Conservation (phyloP, 2,888 invertebrate genomes). For the Isotomurus palustris region DNA sequence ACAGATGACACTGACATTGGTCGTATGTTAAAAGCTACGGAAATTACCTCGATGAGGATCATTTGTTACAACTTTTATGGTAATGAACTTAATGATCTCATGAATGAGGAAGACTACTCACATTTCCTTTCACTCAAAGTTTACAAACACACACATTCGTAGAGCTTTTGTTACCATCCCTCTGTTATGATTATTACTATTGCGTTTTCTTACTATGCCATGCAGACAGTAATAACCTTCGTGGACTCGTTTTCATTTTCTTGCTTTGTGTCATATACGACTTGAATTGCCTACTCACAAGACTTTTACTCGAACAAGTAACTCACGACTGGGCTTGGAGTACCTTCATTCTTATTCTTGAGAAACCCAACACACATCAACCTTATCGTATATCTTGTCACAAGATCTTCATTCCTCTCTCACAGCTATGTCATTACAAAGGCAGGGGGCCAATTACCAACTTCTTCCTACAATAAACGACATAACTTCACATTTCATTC, state of each 20-base stretch:
- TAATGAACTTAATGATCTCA: constrained; percentile 45
- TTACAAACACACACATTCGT: constrained; percentile 6
- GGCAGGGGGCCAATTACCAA: constrained; percentile 15
- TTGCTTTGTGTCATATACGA: too few species aligned
- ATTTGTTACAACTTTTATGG: constrained; percentile 45
- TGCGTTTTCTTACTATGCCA: too few species aligned
- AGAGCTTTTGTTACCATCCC: too few species aligned
- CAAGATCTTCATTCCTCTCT: constrained; percentile 3
- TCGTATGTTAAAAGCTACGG: constrained; percentile 42
- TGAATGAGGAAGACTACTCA: constrained; percentile 36
- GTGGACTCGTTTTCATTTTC: too few species aligned
- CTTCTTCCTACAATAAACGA: constrained; percentile 9
- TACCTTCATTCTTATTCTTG: too few species aligned
- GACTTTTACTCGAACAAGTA: too few species aligned
- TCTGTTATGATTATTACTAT: too few species aligned
- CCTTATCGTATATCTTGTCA: too few species aligned
- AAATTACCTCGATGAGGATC: constrained; percentile 43
- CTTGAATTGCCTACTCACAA: too few species aligned
- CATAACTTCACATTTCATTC: constrained; percentile 6
- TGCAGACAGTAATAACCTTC: too few species aligned
- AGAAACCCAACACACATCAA: too few species aligned
- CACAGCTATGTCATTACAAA: neutral
- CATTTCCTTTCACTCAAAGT: constrained; percentile 26
- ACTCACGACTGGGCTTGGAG: too few species aligned
- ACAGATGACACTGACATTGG: constrained; percentile 39